These are phyloP conservation scores for Cheumatopsyche charites DNA, from an alignment of 1,140 invertebrate genomes.

Conservation along the genomic window DNA sequence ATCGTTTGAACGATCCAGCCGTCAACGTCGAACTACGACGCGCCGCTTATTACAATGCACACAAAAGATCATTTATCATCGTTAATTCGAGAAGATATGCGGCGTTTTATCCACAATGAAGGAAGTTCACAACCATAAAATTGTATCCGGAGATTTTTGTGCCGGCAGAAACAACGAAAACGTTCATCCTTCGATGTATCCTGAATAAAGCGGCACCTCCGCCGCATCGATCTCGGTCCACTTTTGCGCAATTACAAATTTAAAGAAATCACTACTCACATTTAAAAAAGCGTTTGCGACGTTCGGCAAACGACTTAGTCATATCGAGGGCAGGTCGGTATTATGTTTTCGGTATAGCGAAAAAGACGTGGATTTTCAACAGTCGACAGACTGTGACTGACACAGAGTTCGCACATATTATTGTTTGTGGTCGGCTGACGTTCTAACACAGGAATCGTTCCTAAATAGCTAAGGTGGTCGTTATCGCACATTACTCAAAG, in stretches of 20 bases:
- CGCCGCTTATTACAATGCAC: too few species aligned
- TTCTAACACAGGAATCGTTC: too few species aligned
- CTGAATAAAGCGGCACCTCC: constrained; percentile 5
- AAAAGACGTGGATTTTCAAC: background rate
- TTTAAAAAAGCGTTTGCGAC: background rate
- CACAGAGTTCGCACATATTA: background rate
- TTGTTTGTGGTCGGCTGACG: background rate
- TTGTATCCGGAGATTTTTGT: constrained; percentile 26
- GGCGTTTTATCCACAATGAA: background rate
- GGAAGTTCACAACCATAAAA: constrained; percentile 18
- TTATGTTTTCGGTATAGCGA: background rate
- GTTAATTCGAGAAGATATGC: constrained; percentile 4
- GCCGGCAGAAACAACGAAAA: constrained; percentile 23
- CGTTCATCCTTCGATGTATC: constrained; percentile 12
- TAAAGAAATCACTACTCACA: too few species aligned
- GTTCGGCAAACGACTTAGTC: too few species aligned
- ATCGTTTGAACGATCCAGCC: too few species aligned
- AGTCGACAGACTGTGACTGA: too few species aligned
- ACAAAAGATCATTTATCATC: constrained; percentile 17
- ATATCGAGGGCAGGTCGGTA: too few species aligned
- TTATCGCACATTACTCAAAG: constrained; percentile 13
- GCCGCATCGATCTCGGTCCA: background rate
- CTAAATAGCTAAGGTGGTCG: background rate
- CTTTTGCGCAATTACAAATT: background rate
- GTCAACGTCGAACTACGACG: too few species aligned